These are phyloP conservation scores for Brachionus koreanus DNA, from an alignment of 1,140 invertebrate species.

Conservation along the genomic window DNA sequence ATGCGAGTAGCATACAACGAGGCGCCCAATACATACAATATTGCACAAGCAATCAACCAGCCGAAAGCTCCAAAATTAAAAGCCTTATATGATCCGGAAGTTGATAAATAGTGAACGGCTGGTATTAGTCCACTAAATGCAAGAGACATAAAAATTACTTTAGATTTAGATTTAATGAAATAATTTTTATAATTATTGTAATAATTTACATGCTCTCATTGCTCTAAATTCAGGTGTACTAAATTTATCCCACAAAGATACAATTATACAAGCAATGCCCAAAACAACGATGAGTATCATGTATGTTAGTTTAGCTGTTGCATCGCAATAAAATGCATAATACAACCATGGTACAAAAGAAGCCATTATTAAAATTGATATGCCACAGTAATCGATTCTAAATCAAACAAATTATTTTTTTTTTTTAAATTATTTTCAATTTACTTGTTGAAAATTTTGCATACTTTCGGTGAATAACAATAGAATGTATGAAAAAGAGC, in stretches of 20 bases:
- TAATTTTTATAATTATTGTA: not conserved
- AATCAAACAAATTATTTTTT: constrained; percentile 47
- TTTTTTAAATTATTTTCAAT: constrained; percentile 47
- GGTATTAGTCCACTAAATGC: constrained; percentile 90
- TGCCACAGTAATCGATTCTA: constrained; percentile 95
- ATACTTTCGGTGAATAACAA: constrained; percentile 90
- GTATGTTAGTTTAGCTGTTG: constrained; percentile 59
- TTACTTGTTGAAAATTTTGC: constrained; percentile 93
- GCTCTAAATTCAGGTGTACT: constrained; percentile 83
- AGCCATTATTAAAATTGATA: constrained; percentile 92
- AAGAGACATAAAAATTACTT: constrained; percentile 87
- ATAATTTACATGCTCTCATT: constrained; percentile 67
- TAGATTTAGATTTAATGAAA: constrained; percentile 46
- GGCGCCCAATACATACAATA: constrained; percentile 88
- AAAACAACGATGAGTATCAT: constrained; percentile 79
- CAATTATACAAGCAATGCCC: constrained; percentile 85
- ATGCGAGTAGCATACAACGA: constrained; percentile 88
- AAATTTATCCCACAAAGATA: constrained; percentile 95
- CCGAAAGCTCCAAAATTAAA: constrained; percentile 76
- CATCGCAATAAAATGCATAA: constrained; percentile 92
- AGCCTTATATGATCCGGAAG: constrained; percentile 60
- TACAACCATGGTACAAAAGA: constrained; percentile 99
- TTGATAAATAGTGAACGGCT: constrained; percentile 61
- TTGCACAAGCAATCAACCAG: constrained; percentile 94
- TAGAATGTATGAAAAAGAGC: constrained; percentile 96